Base-by-base conservation (phyloP, 2,113 vertebrate species). In the Mesitornis unicolor region DNA sequence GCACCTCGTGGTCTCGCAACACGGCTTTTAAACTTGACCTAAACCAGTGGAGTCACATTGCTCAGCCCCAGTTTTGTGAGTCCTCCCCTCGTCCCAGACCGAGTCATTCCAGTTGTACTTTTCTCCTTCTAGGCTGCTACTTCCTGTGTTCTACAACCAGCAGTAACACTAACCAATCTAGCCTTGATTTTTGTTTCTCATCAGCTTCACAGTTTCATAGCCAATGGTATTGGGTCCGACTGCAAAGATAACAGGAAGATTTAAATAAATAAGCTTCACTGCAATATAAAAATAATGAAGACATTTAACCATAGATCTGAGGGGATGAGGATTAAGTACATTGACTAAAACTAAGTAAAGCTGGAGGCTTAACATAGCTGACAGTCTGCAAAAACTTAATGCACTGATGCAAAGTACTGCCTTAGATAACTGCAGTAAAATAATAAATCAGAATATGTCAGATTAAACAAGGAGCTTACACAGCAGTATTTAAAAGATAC, bases 401-500 rank as follows among this genome's bases (percentile, higher is more conserved):
- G 43, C 75, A 89, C 16, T 64, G 26, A 10, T 43, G 65, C 10
- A 48, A 67, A 78, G 63, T 90, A 90, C 76, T 90, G 92, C 60
- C 43, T 64, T 83, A 51, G 28, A 54, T 80, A 86, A 51, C 48
- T 84, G 79, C 67, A 90, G 83, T 73, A 74, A 92, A 87, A 76
- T 71, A 67, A 75, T 48, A 91, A 56, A 81, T 68, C 54, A 35
- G 63, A 90, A 6, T 91, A 83, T 40, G 42, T 89, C 78, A 90
- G 82, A 43, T 74, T 94, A 93, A 92, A 97, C 36, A 92, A 68
- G 40, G 56, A 87, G 76, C 42, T 89, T 89, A 89, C 79, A 95
- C 91, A 96, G 93, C 79, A 95, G 91, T 96, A 82, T 85, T 95
- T 75, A 87, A 84, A 74, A 92, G 90, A 94, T 51, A 95, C 85